Percentiles rank a stretch among this genome's conserved stretches.
Evolutionary conservation across 2,113 vertebrate genomes (phyloP).

Genomic region (Oryzias javanicus): DNA sequence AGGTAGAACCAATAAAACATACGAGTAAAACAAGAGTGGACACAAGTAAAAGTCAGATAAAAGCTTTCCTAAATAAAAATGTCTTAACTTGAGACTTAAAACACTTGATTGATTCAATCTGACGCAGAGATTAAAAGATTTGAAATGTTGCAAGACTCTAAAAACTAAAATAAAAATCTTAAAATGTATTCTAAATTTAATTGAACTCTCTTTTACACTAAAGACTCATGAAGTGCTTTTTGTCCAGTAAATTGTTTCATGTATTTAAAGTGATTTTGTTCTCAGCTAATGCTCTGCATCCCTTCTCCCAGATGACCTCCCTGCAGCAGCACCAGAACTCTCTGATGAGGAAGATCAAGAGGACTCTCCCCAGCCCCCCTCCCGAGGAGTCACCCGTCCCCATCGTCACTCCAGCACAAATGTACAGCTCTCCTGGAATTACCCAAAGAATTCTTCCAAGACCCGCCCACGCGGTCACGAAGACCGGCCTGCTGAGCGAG

Average conservation of each 20-base stretch:
- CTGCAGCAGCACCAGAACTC: slow-evolving; percentile 92
- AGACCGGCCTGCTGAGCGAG: slow-evolving; percentile 91
- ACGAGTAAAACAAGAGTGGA: no score
- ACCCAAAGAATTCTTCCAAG: slow-evolving; percentile 82
- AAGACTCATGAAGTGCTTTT: slow-evolving; percentile 21
- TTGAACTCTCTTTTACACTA: no score
- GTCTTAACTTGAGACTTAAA: no score
- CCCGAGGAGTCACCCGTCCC: slow-evolving; percentile 90
- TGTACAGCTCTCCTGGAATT: slow-evolving; percentile 86
- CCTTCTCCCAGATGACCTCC: slow-evolving; percentile 83
- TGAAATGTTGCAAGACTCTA: no score
- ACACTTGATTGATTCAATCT: no score
- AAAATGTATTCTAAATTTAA: no score
- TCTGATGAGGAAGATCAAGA: slow-evolving; percentile 96
- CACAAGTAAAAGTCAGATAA: no score
- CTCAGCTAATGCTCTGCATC: slow-evolving; percentile 55
- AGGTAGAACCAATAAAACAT: no score
- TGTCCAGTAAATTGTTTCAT: slow-evolving; percentile 57
- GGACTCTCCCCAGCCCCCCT: slow-evolving; percentile 95
- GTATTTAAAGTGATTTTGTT: slow-evolving; percentile 60
- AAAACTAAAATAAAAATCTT: no score
- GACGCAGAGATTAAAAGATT: no score
- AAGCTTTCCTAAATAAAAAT: no score
- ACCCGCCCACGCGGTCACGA: slow-evolving; percentile 82
- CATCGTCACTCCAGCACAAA: slow-evolving; percentile 88